These are phyloP conservation scores for Agelaius tricolor DNA, from an alignment of 2,113 vertebrate species.

Conservation along the genomic window DNA sequence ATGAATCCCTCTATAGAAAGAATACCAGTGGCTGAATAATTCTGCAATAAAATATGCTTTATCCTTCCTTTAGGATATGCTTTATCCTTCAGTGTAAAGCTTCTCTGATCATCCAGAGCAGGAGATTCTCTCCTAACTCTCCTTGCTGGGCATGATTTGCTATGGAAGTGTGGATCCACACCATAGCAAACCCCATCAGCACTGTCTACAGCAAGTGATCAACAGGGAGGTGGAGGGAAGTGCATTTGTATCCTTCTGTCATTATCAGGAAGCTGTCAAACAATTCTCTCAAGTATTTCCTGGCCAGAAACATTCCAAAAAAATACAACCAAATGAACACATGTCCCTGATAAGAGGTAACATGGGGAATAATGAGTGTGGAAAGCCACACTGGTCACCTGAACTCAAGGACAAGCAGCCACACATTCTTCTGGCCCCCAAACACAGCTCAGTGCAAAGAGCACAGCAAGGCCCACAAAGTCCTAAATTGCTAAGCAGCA, in stretches of 20 bases:
- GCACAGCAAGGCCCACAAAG: not conserved
- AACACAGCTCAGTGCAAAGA: not conserved
- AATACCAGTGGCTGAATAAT: not conserved
- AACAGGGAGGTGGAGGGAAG: not conserved
- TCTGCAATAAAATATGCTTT: not conserved
- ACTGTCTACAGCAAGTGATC: not conserved
- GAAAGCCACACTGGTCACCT: not conserved
- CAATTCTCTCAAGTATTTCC: constrained; percentile 25
- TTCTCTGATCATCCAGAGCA: not conserved
- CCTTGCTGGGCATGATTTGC: not conserved
- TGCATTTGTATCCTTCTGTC: not conserved
- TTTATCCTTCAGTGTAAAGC: not conserved
- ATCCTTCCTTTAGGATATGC: not conserved
- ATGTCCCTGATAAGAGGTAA: not conserved
- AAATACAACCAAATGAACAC: not conserved
- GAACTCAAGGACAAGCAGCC: not conserved
- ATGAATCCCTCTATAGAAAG: not conserved
- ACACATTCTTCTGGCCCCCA: not conserved
- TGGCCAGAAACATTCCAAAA: not conserved
- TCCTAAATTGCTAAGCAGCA: not conserved
- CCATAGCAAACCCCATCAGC: not conserved
- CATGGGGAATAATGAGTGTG: not conserved
- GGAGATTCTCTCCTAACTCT: not conserved
- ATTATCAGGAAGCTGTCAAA: constrained; percentile 23
- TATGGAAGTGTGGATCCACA: not conserved